Evolutionary conservation across 2,888 invertebrate species (phyloP), one percentile per base, ranked within the genome.

Genomic region (Athalia circularis): DNA sequence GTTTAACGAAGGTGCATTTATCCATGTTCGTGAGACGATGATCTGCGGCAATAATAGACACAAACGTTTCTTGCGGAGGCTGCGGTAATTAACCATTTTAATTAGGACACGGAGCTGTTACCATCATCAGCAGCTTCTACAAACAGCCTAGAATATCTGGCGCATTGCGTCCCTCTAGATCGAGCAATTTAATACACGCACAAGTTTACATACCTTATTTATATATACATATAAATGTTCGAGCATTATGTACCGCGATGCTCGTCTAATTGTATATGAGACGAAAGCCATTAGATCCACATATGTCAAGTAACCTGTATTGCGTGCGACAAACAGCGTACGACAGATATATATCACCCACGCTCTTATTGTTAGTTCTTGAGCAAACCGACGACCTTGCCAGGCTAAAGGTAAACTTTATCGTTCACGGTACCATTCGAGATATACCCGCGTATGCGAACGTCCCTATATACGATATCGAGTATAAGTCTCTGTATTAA

Each of bases 1-100:
- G 11, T 64, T 43, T 64, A 54, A 54, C 8, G 54, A n/a, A 11
- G 3, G 54, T 54, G n/a, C 54, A 11, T 8, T 54, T 11, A 3
- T 11, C 3, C n/a, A 54, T 54, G 8, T 62, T 62, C 54, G 52
- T 7, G 54, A 5, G 9, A 7, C 3, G 7, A 54, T 54, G 29
- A 29, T 29, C 29, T 2, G 29, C 29, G 29, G 29, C 29, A 29
- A 29, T 29, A 29, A 68, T 11, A 54, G 8, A 68, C 43, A 54
- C 43, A n/a, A 6, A 29, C 29, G 43, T 54, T 9, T 68, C 29
- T 64, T 9, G 48, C 75, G 29, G 61, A 54, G 57, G 62, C 29
- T 29, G 68, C 72, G 79, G 80, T 80, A 82, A 84, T 85, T 83
- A 83, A 82, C 79, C 77, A 77, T 61, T 68, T 83, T 83, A 85